Evolutionary conservation across 2,113 vertebrate species (phyloP).

Genomic region (Brachionichthys hirsutus): DNA sequence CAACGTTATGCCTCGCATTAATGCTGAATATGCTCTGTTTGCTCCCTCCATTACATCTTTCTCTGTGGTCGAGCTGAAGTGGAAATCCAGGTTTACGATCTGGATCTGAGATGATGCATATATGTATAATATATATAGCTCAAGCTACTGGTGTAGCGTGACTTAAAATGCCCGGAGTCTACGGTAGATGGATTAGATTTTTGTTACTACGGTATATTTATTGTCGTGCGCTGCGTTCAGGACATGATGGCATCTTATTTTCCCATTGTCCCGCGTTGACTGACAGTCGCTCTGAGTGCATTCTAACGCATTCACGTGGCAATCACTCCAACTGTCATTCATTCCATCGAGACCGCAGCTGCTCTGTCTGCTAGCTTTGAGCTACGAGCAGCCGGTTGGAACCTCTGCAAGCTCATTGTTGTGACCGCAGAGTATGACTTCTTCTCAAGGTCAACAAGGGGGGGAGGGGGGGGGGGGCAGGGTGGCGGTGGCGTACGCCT

Average conservation of each 20-base stretch:
- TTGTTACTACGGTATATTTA: too few species aligned
- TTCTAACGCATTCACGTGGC: neutral
- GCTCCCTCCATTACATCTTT: conserved; percentile 16
- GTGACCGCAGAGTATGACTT: conserved; percentile 65
- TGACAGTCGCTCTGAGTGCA: neutral
- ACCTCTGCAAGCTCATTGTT: conserved; percentile 32
- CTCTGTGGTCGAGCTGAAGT: conserved; percentile 11
- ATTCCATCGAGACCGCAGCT: neutral
- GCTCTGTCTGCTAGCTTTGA: neutral
- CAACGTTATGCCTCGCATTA: conserved; percentile 7
- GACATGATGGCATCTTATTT: too few species aligned
- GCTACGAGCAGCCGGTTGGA: conserved; percentile 22
- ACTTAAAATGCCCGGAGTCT: too few species aligned
- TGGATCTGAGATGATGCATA: too few species aligned
- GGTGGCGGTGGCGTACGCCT: conserved; percentile 38
- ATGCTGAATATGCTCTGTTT: conserved; percentile 30
- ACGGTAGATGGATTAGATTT: too few species aligned
- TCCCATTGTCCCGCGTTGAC: neutral
- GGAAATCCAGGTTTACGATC: conserved; percentile 6
- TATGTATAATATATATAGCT: too few species aligned
- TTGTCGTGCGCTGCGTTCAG: too few species aligned
- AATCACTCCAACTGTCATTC: neutral
- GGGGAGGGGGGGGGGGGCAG: conserved; percentile 28
- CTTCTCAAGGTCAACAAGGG: conserved; percentile 64
- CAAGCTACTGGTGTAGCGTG: too few species aligned